Conservation (phyloP, 2,113 vertebrate genomes). For the Brachypteracias leptosomus region DNA sequence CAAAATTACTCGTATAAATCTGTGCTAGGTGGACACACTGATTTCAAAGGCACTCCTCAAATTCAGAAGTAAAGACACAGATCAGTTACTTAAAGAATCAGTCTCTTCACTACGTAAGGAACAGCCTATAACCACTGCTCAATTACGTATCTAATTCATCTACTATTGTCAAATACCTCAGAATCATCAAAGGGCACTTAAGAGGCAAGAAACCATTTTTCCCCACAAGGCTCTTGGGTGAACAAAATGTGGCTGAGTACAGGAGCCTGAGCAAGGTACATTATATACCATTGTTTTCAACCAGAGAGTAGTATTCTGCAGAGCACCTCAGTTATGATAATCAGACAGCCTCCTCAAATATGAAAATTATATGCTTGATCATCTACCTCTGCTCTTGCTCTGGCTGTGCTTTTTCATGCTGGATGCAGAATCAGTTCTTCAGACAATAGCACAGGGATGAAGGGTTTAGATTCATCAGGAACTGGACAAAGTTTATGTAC, state of each 20-base stretch:
- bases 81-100: not conserved
- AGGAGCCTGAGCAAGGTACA: not conserved
- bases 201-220: not conserved
- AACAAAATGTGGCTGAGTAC: not conserved
- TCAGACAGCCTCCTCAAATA: not conserved
- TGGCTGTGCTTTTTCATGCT: not conserved
- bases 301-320: not conserved
- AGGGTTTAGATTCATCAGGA: not conserved
- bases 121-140: not conserved
- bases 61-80: not conserved
- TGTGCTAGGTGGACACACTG: not conserved
- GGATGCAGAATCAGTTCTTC: not conserved
- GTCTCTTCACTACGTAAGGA: not conserved
- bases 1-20: not conserved
- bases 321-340: not conserved
- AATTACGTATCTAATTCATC: not conserved
- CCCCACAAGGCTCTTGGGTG: accelerated
- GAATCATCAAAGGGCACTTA: not conserved
- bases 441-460: not conserved
- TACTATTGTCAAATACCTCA: not conserved
- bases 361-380: not conserved
- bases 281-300: not conserved
- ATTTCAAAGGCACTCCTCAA: not conserved
- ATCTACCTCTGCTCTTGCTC: not conserved
- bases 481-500: not conserved